Evolutionary conservation across 2,113 vertebrate genomes (phyloP).

Genomic region (Grus americana): DNA sequence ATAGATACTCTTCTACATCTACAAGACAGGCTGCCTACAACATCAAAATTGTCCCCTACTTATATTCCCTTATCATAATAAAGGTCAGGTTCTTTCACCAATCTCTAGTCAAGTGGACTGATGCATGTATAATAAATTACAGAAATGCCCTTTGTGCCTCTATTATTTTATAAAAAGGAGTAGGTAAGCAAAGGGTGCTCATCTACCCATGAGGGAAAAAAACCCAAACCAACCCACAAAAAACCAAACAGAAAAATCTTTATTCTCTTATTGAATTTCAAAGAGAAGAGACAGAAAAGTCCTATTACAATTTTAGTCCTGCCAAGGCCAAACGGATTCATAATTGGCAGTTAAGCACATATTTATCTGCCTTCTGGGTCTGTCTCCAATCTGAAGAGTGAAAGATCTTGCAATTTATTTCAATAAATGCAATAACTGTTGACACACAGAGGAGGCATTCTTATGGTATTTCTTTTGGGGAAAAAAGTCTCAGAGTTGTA

Average conservation of each 20-base stretch:
- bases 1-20: neutral
- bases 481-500: neutral
- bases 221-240: neutral
- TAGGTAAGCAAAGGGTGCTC: conserved; percentile 12
- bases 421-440: conserved; percentile 12
- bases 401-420: conserved; percentile 21
- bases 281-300: neutral
- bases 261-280: neutral
- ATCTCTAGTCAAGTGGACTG: neutral
- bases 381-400: neutral
- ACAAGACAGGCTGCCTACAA: neutral
- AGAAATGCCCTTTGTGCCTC: conserved; percentile 4
- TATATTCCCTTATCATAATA: neutral
- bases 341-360: conserved; percentile 42
- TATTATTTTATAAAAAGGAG: conserved; percentile 15
- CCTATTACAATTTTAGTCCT: neutral
- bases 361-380: conserved; percentile 28
- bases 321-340: neutral
- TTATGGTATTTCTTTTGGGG: neutral
- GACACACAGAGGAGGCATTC: neutral
- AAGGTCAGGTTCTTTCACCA: conserved; percentile 17
- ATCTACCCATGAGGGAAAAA: neutral
- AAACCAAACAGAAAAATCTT: neutral
- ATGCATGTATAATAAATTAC: conserved; percentile 30
- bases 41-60: neutral